phyloP scores from a whole-genome alignment of 92 coral and sea anemone species.

The Chrysogorgia sp. region DNA sequence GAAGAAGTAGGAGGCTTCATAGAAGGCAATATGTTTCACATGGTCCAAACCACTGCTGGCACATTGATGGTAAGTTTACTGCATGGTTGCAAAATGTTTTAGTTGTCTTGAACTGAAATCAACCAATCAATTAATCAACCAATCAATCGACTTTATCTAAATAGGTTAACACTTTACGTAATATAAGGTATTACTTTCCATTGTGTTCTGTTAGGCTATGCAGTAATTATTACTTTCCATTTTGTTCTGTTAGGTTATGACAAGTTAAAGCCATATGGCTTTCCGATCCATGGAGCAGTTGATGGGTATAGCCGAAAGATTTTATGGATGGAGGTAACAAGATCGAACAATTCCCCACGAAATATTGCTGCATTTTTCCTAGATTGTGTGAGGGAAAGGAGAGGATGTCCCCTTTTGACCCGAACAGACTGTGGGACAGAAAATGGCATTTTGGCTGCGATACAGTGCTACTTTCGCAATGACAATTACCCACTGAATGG shows the following conservation, averaged over 20 bases:
- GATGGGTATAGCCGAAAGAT: constrained; percentile 19
- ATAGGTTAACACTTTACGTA: no score
- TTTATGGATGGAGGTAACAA: neutral
- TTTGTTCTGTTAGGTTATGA: constrained; percentile 13
- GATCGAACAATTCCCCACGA: constrained; percentile 4
- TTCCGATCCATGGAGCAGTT: constrained; percentile 10
- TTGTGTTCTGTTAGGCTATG: neutral
- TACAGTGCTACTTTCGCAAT: constrained; percentile 20
- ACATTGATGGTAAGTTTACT: constrained; percentile 16
- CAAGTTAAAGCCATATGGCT: constrained; percentile 8
- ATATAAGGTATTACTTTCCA: no score
- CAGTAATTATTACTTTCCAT: neutral
- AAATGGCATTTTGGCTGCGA: constrained; percentile 17
- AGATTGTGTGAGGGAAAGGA: neutral
- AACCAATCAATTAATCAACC: no score
- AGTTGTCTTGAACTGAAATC: no score
- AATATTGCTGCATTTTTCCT: neutral
- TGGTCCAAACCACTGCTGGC: constrained; percentile 56
- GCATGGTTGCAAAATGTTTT: neutral
- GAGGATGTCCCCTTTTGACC: neutral
- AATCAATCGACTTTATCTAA: no score
- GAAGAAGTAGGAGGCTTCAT: constrained; percentile 7
- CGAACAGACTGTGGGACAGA: constrained; percentile 19
- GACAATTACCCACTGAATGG: constrained; percentile 12
- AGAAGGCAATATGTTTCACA: constrained; percentile 15